phyloP scores from a whole-genome alignment of 2,797 vertebrate species.

The Heterohyrax brucei region DNA sequence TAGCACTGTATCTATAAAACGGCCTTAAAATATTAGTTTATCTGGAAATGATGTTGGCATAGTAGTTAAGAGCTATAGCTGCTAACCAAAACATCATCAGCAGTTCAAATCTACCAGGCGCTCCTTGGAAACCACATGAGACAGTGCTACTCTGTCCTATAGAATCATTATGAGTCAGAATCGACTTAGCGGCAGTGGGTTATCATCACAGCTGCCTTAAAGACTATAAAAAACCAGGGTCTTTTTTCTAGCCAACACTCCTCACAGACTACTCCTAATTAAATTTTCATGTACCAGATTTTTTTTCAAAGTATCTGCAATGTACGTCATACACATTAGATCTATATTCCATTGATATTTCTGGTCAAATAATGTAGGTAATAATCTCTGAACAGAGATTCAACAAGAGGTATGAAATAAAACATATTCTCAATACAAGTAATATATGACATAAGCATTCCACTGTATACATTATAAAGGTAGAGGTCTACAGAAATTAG shows the following conservation, averaged over 20 bases:
- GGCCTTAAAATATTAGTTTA: not conserved
- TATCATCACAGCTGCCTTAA: conserved; percentile 32
- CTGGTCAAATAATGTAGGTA: conserved; percentile 19
- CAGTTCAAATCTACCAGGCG: too few relatives aligned
- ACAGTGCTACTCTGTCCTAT: too few relatives aligned
- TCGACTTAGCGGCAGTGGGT: not conserved
- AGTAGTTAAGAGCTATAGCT: too few relatives aligned
- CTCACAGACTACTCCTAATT: conserved; percentile 32
- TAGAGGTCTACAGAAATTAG: conserved; percentile 50
- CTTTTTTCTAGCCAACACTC: not conserved
- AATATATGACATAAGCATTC: not conserved
- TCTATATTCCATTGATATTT: conserved; percentile 41
- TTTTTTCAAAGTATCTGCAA: conserved; percentile 41
- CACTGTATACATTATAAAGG: conserved; percentile 44
- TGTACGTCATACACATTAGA: not conserved
- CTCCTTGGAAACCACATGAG: too few relatives aligned
- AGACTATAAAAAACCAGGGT: not conserved
- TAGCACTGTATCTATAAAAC: not conserved
- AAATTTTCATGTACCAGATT: conserved; percentile 46
- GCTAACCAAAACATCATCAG: too few relatives aligned
- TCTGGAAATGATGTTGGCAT: too few relatives aligned
- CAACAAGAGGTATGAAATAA: conserved; percentile 46
- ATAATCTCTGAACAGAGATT: not conserved
- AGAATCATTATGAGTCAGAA: too few relatives aligned
- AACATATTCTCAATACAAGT: conserved; percentile 38